These are phyloP conservation scores for Cryptomyrus ogoouensis DNA, from an alignment of 2,113 vertebrate species.

Conservation along the genomic window DNA sequence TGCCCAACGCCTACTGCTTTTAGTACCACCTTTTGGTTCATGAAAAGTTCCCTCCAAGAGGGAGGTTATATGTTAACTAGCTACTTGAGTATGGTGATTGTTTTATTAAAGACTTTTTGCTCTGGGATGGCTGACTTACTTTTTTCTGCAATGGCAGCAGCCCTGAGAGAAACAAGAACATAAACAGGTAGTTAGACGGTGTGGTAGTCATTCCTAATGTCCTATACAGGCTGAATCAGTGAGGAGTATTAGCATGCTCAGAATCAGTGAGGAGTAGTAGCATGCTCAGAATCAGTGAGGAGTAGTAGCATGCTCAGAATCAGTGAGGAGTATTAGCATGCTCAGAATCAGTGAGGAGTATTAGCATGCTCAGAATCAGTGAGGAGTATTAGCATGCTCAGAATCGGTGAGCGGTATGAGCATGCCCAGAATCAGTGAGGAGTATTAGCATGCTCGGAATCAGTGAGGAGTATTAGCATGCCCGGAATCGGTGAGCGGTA, in stretches of 20 bases:
- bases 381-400: too few species aligned
- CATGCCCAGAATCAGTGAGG: not conserved
- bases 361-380: not conserved
- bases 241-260: not conserved
- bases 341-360: not conserved
- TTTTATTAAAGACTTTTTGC: not conserved
- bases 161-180: constrained; percentile 61
- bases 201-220: not conserved
- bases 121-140: constrained; percentile 70
- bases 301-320: too few species aligned
- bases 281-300: too few species aligned
- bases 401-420: not conserved
- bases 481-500: not conserved
- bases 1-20: not conserved
- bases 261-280: not conserved
- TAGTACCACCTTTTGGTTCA: not conserved
- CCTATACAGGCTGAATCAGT: not conserved
- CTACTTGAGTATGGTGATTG: constrained; percentile 62
- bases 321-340: rapidly evolving
- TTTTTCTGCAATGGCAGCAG: constrained; percentile 91
- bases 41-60: constrained; percentile 75
- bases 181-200: constrained; percentile 42
- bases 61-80: constrained; percentile 91
- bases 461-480: not conserved
- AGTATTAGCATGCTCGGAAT: not conserved